Evolutionary conservation across 2,113 vertebrate species (phyloP), one percentile per base, ranked within the genome.

Genomic region (Ammodytes marinus): DNA sequence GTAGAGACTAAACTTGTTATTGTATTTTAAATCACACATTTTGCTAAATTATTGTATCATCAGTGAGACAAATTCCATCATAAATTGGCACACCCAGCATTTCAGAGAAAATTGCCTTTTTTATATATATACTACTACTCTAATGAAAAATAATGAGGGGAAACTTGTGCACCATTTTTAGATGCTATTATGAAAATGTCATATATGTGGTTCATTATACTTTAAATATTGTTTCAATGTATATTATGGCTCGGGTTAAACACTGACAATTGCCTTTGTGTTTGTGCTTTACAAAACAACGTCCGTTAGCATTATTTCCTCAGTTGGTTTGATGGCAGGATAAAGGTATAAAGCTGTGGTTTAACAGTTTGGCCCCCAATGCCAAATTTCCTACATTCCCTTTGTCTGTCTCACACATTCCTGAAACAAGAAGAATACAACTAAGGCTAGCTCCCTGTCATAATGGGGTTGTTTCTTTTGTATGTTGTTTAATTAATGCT

Each of bases 401-500:
- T 49, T 43, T 43, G 27, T 37, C 4, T 2, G 4, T 35, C 39
- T 52, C 50, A 70, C 15, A 54, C 35, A 69, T 54, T 78, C 60
- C 47, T 47, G 42, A 12, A 61, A 42, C 13, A 53, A 19, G 64
- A 77, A 72, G 46, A 53, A 52, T 55, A 61, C 43, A 54, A 37
- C 39, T 49, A 11, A 50, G 47, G 53, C 42, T 37, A 45, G 66
- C 65, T 57, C 57, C 27, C 8, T n/a, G 49, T 47, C 49, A 69
- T 49, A 45, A 46, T 37, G 52, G 37, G 46, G 47, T 75, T 37
- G 12, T 61, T 47, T 37, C 42, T 27, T 27, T 27, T 67, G 15
- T 12, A 60, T 43, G 58, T 73, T 89, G 78, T 83, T 90, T 80
- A 70, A 87, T 63, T 84, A 55, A 78, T 64, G 60, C 45, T 74